phyloP scores from a whole-genome alignment of 2,113 vertebrate species.

The Carollia perspicillata region DNA sequence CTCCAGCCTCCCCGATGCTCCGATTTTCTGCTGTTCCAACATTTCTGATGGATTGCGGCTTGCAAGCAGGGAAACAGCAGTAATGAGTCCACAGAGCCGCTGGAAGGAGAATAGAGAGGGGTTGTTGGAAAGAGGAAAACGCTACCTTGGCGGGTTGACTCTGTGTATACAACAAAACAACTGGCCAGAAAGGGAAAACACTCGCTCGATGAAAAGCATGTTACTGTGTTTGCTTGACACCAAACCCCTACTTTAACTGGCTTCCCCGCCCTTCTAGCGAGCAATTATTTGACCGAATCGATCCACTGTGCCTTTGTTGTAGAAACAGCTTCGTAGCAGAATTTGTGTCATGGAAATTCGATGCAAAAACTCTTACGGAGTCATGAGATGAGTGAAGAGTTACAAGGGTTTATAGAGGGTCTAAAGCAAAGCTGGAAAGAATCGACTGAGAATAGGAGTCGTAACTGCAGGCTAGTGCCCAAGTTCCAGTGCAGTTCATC shows the following conservation, averaged over 20 bases:
- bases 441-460: neutral
- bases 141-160: neutral
- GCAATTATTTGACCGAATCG: neutral
- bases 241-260: neutral
- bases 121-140: neutral
- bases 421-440: neutral
- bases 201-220: neutral
- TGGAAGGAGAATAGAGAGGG: neutral
- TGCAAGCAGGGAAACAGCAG: neutral
- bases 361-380: neutral
- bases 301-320: neutral
- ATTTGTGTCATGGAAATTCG: neutral
- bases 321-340: neutral
- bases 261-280: neutral
- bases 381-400: neutral
- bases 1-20: neutral
- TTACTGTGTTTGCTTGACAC: neutral
- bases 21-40: neutral
- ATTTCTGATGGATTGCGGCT: neutral
- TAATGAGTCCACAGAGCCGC: neutral
- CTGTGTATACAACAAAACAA: neutral
- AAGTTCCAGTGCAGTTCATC: neutral
- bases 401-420: neutral
- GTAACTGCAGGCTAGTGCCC: neutral
- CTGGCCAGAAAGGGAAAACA: neutral